Evolutionary conservation across 1,140 invertebrate species (phyloP).

Genomic region (Drosophila cardini): DNA sequence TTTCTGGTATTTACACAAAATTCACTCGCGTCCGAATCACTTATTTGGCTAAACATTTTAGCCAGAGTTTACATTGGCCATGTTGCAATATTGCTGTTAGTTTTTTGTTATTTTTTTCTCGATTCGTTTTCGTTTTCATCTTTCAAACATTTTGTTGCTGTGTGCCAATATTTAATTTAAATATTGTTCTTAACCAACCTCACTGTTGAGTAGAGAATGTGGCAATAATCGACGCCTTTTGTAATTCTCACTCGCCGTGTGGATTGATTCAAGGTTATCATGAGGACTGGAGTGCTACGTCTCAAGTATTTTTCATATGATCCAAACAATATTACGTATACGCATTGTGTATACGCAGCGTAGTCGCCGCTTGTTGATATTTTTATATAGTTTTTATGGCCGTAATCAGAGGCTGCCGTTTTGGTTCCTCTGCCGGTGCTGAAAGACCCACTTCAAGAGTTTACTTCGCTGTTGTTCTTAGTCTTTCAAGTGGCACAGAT

Average conservation of each 20-base stretch:
- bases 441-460: conserved; percentile 65
- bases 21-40: conserved; percentile 43
- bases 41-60: conserved; percentile 46
- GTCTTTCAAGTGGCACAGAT: conserved; percentile 61
- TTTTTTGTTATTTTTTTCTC: too few species aligned
- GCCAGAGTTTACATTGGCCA: conserved; percentile 34
- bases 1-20: conserved; percentile 53
- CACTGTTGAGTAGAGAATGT: conserved; percentile 44
- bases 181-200: conserved; percentile 82
- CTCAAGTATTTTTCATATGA: conserved; percentile 57
- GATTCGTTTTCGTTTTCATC: conserved; percentile 39
- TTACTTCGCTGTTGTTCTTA: conserved; percentile 27
- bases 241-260: conserved; percentile 53
- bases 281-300: conserved; percentile 49
- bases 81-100: conserved; percentile 47
- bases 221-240: conserved; percentile 58
- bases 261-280: conserved; percentile 66
- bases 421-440: conserved; percentile 31
- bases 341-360: conserved; percentile 68
- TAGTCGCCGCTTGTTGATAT: conserved; percentile 40
- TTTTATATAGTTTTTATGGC: conserved; percentile 55
- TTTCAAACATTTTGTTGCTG: conserved; percentile 43
- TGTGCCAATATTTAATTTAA: conserved; percentile 83
- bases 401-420: conserved; percentile 52
- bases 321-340: conserved; percentile 26